Conservation (phyloP, 2,888 invertebrate species). For the Acronicta aceris region DNA sequence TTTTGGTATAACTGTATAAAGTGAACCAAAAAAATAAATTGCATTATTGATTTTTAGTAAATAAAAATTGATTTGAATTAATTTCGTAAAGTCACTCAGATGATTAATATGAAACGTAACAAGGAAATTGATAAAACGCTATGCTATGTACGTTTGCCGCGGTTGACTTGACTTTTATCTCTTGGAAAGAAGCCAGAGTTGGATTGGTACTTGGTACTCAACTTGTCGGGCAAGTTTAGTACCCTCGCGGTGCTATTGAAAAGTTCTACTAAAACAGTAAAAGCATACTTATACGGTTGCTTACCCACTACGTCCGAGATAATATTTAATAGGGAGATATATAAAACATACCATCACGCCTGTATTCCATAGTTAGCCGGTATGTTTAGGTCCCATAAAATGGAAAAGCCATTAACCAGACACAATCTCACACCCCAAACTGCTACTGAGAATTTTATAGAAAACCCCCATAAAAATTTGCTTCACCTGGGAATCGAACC, state of each 20-base stretch:
- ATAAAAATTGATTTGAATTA: not conserved
- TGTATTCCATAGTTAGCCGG: too few relatives aligned
- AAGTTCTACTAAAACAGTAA: conserved; percentile 58
- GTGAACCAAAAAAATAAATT: too few relatives aligned
- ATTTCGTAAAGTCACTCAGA: conserved; percentile 13
- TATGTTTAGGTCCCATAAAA: too few relatives aligned
- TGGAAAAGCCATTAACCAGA: too few relatives aligned
- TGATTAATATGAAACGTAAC: conserved; percentile 42
- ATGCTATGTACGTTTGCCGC: conserved; percentile 57
- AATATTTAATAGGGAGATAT: not conserved
- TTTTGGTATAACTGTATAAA: too few relatives aligned
- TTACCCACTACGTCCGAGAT: conserved; percentile 1
- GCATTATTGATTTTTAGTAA: too few relatives aligned
- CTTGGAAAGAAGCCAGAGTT: conserved; percentile 73
- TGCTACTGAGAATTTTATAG: too few relatives aligned
- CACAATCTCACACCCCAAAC: too few relatives aligned
- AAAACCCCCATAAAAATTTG: too few relatives aligned
- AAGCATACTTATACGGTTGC: conserved; percentile 56
- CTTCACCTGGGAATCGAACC: too few relatives aligned
- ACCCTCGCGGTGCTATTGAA: conserved; percentile 61
- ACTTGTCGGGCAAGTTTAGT: conserved; percentile 68
- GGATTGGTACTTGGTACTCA: conserved; percentile 72
- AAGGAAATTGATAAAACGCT: conserved; percentile 57
- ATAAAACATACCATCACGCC: too few relatives aligned
- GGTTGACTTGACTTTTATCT: conserved; percentile 73